Base-by-base conservation (phyloP, 2,113 vertebrate genomes). In the Hepsetus odoe region DNA sequence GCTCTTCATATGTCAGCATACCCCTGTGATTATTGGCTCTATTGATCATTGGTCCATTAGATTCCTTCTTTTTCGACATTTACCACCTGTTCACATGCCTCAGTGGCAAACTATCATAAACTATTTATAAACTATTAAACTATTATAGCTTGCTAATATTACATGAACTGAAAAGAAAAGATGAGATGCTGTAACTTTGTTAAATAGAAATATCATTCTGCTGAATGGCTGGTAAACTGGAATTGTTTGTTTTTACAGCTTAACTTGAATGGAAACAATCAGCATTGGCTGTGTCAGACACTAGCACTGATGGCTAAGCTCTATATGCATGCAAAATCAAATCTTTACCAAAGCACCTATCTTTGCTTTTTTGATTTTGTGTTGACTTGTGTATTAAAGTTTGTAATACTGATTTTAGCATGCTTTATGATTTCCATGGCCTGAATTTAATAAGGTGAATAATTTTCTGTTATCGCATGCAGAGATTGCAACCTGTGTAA, bases 1-100 rank as follows among this genome's bases (percentile, higher is more conserved):
- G 82, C 80, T 70, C 55, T 75, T 85, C 83, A 86, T 86, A 81
- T 85, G 82, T 83, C 55, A n/a, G 18, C 49, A 69, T 61, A 53
- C 64, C 14, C 42, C 59, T 62, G 66, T 67, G 71, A 81, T 79
- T 80, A 82, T 79, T 77, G 61, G 69, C 44, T 76, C 33, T 76
- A 83, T 83, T 82, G 82, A 85, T 84, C 69, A 82, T 58, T 35
- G 44, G 56, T 64, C 55, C 70, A 66, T 68, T 66, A 71, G 70
- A 79, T 80, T 69, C 78, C 69, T 79, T 32, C 38, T 70, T 62
- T 72, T 61, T n/a, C 16, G 33, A 72, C 65, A 59, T 24, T 38
- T 65, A 67, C 79, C 77, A 80, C 81, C 77, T 82, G 83, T 84
- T 69, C 68, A 78, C 55, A 61, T 76, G 76, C 35, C 65, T 80